These are phyloP conservation scores for Pseudocheirus occidentalis DNA, from an alignment of 2,797 vertebrate species.

Conservation along the genomic window DNA sequence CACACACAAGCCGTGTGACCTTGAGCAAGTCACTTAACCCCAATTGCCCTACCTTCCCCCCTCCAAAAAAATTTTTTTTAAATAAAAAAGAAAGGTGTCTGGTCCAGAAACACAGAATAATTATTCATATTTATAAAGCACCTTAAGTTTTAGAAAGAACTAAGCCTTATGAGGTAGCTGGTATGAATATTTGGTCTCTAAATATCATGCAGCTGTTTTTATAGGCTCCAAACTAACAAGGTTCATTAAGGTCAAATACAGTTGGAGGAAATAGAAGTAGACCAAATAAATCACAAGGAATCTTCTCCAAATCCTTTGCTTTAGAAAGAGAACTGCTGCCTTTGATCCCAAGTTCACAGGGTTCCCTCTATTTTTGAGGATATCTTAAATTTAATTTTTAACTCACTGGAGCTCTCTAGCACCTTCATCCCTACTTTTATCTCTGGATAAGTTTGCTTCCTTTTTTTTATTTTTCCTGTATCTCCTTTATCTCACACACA, in stretches of 20 bases:
- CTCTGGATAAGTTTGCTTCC: conserved; percentile 59
- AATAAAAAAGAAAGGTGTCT: not conserved
- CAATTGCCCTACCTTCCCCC: too few species aligned
- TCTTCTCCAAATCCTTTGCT: conserved; percentile 38
- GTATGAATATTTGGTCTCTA: not conserved
- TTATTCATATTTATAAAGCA: not conserved
- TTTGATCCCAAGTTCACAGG: conserved; percentile 41
- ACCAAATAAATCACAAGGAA: conserved; percentile 9
- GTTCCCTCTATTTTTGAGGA: conserved; percentile 53
- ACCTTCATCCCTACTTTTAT: conserved; percentile 39
- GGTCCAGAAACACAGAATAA: not conserved
- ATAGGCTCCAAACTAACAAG: not conserved
- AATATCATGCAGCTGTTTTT: not conserved
- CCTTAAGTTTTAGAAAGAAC: not conserved
- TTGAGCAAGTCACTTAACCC: too few species aligned
- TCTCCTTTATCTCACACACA: not conserved
- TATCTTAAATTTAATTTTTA: conserved; percentile 63
- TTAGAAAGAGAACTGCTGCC: conserved; percentile 47
- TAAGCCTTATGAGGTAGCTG: not conserved
- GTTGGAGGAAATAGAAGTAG: not conserved
- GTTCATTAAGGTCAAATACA: conserved; percentile 25
- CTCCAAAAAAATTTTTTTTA: too few species aligned
- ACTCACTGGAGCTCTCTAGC: not conserved
- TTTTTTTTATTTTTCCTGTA: conserved; percentile 53
- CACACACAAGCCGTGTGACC: too few species aligned